Base-by-base conservation (phyloP, 2,888 invertebrate genomes). In the Drosophila pseudotalamancana region DNA sequence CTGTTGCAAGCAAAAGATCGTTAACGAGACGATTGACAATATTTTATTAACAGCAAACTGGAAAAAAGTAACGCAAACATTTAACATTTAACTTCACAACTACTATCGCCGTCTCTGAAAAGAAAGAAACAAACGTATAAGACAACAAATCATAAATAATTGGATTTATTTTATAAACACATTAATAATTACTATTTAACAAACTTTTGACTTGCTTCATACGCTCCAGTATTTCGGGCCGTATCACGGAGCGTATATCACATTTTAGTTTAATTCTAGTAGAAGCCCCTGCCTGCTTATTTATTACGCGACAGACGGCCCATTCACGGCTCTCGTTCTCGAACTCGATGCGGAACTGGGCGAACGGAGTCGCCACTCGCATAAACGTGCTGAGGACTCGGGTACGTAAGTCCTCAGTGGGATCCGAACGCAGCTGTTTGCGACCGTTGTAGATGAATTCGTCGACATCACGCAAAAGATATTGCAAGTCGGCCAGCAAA, bases 311-410 rank as follows among this genome's bases (percentile, higher is more conserved):
- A 32, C 72, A 86, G 5, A 31, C 35, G 4, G 68, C 84, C 64
- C 73, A 77, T 8, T 71, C 70, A 0, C 61, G 48, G 1, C 67
- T 29, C 4, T 59, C 65, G 39, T 65, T 71, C 37, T 76, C 73
- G 6, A 23, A 81, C 1, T 63, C 34, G 0, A 84, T 12, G 2
- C 35, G 55, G 35, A 82, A 70, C 3, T 34, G 60, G 0, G 59
- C 55, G 11, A 87, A 82, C 0, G 35, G 45, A 2, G 77, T 63
- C 2, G 80, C 49, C 4, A 37, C 18, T 11, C 56, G 42, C 34
- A 82, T 72, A n/a, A 87, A 77, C 0, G 16, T 16, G 12, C 21
- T n/a, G 0, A 82, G 27, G 1, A 87, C 77, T 1, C 84, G 69
- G 0, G 4, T 25, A 1, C 69, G 71, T 4, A 84, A 12, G 48